Evolutionary conservation across 2,113 vertebrate species (phyloP).

Genomic region (Paedocypris sp.): DNA sequence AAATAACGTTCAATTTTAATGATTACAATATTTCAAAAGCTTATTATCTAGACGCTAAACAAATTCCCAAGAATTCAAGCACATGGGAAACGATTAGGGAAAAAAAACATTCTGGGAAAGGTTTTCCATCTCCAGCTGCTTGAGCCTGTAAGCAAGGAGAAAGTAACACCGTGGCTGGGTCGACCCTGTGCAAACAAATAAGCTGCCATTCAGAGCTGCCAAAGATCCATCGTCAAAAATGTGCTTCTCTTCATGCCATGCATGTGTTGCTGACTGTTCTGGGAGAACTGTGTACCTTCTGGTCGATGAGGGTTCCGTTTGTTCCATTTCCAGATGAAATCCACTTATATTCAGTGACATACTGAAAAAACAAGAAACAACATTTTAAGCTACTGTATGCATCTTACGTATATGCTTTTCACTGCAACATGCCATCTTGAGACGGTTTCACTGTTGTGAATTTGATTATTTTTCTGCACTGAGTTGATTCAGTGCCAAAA

Average conservation of each 20-base stretch:
- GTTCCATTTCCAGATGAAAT: constrained; percentile 59
- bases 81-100: neutral
- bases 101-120: constrained; percentile 25
- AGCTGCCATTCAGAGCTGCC: constrained; percentile 20
- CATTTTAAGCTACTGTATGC: neutral
- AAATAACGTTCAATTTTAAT: too few species aligned
- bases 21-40: too few species aligned
- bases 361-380: constrained; percentile 55
- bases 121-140: constrained; percentile 23
- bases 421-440: neutral
- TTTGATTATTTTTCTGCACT: constrained; percentile 2
- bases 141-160: constrained; percentile 1
- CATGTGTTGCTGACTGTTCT: neutral
- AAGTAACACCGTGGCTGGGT: constrained; percentile 6
- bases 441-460: neutral
- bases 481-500: neutral
- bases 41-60: neutral
- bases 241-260: too few species aligned
- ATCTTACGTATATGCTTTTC: neutral
- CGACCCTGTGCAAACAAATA: constrained; percentile 25
- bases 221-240: constrained; percentile 15
- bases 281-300: constrained; percentile 70
- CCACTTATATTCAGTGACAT: constrained; percentile 74
- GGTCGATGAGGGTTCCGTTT: constrained; percentile 65
- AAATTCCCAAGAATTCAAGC: neutral